Base-by-base conservation (phyloP, 2,113 vertebrate genomes). In the Neofelis nebulosa region DNA sequence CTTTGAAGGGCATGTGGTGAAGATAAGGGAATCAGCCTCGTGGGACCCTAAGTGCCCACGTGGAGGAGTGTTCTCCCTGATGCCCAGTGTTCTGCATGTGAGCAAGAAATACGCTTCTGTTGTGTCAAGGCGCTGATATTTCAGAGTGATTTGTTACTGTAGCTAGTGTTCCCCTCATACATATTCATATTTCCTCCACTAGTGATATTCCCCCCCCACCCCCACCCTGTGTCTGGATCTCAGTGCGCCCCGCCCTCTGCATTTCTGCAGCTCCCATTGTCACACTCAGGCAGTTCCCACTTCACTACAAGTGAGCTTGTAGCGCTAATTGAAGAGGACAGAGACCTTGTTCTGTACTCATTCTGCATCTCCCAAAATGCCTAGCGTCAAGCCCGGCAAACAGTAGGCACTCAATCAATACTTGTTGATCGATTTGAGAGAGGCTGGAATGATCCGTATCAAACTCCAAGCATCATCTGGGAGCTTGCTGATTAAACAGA, bases 351-450 rank as follows among this genome's bases (percentile, higher is more conserved):
- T 97, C 79, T 88, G 4, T 55, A 50, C 96, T 98, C 91, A 88
- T 55, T 25, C 66, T 29, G 71, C 94, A 94, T 97, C 94, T 98
- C 97, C 96, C 94, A 73, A 95, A 98, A 97, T 97, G 98, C 97
- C 94, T 97, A n/a, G 94, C 94, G 31, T 69, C 78, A 93, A 95
- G 80, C 84, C 89, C 45, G 0, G 98, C 97, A 97, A 98, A 97
- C 94, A 97, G 98, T 96, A 97, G 96, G 96, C 91, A 97, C 97
- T 96, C 96, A 97, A 94, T 98, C 98, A 98, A 98, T 98, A 98
- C 85, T 71, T 61, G 95, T 68, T 97, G 97, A 96, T 98, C 91
- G 91, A 98, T 98, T 92, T 33, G 52, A 96, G 95, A 87, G 93
- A 95, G 94, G 84, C 76, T 93, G 92, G 97, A 97, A 94, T 91